A percentile compares a stretch with the other conserved stretches of the same genome.
Evolutionary conservation across 2,113 vertebrate species (phyloP).

Genomic region (Odocoileus hemionus): DNA sequence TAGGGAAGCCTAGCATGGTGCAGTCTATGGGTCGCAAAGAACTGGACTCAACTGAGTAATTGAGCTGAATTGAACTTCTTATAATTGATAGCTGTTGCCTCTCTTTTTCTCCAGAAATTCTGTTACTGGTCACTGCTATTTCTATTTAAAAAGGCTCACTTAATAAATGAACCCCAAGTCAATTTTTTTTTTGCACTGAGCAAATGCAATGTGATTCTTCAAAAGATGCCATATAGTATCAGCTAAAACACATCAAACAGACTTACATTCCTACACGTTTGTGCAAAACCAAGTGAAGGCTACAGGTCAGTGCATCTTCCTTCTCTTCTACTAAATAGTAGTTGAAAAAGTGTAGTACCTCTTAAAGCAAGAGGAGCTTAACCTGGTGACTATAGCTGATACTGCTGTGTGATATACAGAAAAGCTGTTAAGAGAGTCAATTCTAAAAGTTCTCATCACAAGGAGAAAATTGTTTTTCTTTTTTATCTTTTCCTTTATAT

Average conservation of each 20-base stretch:
- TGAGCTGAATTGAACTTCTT: background rate
- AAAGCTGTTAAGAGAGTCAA: background rate
- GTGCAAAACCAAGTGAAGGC: background rate
- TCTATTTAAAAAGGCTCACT: background rate
- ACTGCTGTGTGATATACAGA: background rate
- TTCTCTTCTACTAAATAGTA: background rate
- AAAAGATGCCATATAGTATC: background rate
- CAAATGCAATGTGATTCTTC: background rate
- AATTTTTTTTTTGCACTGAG: background rate
- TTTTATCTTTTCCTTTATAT: background rate
- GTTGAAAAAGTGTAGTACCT: background rate
- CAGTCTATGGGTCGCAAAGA: background rate
- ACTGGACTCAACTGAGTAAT: rapidly evolving
- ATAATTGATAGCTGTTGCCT: background rate
- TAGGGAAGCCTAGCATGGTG: background rate
- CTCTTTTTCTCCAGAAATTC: background rate
- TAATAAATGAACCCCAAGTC: background rate
- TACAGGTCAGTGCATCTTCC: background rate
- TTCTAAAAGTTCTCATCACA: background rate
- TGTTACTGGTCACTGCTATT: background rate
- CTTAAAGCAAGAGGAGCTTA: background rate
- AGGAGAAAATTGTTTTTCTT: background rate
- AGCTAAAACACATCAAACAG: background rate
- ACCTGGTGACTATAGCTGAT: background rate
- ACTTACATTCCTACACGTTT: background rate